phyloP scores from a whole-genome alignment of 1,140 invertebrate species.

The Lucilia cuprina region DNA sequence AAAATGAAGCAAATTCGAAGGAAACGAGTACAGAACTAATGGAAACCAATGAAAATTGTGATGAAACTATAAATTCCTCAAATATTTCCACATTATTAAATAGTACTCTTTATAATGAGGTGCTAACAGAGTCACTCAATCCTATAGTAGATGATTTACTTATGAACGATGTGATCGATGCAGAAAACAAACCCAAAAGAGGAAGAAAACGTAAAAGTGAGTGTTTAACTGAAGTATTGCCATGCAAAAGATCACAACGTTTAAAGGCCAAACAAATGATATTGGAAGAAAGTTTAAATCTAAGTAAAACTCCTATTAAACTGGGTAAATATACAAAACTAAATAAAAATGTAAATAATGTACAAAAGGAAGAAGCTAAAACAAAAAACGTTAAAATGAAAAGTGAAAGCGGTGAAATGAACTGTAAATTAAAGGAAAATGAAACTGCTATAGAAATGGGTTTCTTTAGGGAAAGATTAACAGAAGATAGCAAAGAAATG shows the following conservation, averaged over 20 bases:
- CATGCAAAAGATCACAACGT: conserved; percentile 37
- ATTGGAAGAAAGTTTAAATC: conserved; percentile 5
- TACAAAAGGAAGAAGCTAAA: not conserved
- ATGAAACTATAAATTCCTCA: not conserved
- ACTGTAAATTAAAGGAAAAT: not conserved
- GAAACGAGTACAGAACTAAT: not conserved
- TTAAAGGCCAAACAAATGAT: conserved; percentile 21
- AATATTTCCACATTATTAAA: conserved; percentile 2
- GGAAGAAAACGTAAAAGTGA: conserved; percentile 36
- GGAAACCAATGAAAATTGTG: not conserved
- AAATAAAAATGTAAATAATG: not conserved
- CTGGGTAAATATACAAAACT: conserved; percentile 2
- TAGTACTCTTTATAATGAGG: conserved; percentile 4
- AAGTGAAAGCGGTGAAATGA: not conserved
- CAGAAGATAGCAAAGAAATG: no score
- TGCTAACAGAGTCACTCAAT: not conserved
- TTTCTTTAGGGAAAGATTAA: not conserved
- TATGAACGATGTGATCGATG: not conserved
- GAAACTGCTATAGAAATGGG: not conserved
- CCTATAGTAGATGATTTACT: conserved; percentile 7
- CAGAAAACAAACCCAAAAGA: not conserved
- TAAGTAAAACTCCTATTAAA: not conserved
- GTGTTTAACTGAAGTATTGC: not conserved
- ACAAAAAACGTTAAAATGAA: not conserved
- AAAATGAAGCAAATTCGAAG: not conserved